Evolutionary conservation across 1,140 invertebrate genomes (phyloP).

Genomic region (Drosophila serrata): DNA sequence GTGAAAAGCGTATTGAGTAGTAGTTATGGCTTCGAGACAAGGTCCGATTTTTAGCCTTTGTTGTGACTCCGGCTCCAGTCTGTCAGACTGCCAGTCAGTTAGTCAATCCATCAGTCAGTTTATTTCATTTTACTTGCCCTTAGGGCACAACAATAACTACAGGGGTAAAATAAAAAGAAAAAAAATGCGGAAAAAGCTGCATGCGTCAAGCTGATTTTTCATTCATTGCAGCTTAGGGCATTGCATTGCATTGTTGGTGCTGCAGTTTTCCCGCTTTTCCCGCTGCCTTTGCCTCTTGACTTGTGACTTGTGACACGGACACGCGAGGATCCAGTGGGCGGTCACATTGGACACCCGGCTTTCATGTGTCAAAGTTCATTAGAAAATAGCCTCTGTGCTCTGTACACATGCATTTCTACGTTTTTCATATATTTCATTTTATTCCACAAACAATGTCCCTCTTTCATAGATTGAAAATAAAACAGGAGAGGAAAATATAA

Average conservation of each 20-base stretch:
- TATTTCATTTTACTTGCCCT: slow-evolving; percentile 46
- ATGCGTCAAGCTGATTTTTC: slow-evolving; percentile 79
- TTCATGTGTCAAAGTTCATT: slow-evolving; percentile 76
- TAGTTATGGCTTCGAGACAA: slow-evolving; percentile 12
- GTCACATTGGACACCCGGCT: slow-evolving; percentile 1
- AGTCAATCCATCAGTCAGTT: slow-evolving; percentile 58
- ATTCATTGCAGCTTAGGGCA: slow-evolving; percentile 74
- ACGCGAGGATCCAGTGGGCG: slow-evolving; percentile 45
- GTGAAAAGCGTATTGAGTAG: slow-evolving; percentile 17
- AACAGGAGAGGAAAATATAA: slow-evolving; percentile 27
- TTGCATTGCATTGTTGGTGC: slow-evolving; percentile 24
- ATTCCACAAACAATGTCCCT: slow-evolving; percentile 8
- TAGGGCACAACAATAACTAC: slow-evolving; percentile 37
- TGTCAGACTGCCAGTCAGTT: slow-evolving; percentile 47
- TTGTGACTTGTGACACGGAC: slow-evolving; percentile 71
- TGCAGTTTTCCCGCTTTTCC: slow-evolving; percentile 49
- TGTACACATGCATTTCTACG: slow-evolving; percentile 17
- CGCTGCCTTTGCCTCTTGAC: slow-evolving; percentile 55
- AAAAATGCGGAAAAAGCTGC: slow-evolving; percentile 53
- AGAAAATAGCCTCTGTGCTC: slow-evolving; percentile 64
- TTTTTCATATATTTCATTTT: slow-evolving; percentile 37
- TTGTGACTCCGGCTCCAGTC: slow-evolving; percentile 6
- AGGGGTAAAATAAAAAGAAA: too few relatives aligned
- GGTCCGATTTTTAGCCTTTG: slow-evolving; percentile 13
- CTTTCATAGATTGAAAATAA: slow-evolving; percentile 1